Evolutionary conservation across 2,797 vertebrate species (phyloP).

Genomic region (Gallinago nigripennis): DNA sequence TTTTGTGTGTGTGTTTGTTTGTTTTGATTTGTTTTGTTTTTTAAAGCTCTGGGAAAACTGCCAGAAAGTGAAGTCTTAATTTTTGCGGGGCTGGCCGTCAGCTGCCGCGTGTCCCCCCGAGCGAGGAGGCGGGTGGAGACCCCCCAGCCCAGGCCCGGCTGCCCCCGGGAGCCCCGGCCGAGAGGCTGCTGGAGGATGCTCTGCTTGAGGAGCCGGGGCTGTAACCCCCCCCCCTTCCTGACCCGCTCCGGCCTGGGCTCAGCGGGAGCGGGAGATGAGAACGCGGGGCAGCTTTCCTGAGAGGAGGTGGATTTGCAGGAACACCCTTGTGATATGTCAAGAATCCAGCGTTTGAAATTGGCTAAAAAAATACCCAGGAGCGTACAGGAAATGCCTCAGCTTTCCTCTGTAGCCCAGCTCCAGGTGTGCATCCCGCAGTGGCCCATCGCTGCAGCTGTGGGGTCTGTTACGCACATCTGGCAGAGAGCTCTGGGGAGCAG

Average conservation of each 20-base stretch:
- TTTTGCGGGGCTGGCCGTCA: neutral
- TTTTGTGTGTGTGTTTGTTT: neutral
- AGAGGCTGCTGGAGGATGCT: too few relatives aligned
- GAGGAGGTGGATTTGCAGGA: neutral
- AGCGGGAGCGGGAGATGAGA: neutral
- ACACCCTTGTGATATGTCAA: accelerated
- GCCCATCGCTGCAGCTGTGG: neutral
- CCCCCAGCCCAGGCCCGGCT: neutral
- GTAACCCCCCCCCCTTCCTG: neutral
- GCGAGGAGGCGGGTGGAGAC: accelerated
- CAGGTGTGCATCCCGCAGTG: accelerated
- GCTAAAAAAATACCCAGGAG: neutral
- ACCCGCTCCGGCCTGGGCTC: neutral
- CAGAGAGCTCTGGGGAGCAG: neutral
- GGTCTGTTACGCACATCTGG: accelerated
- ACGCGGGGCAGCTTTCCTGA: neutral
- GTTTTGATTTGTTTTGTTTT: neutral
- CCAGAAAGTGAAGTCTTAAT: neutral
- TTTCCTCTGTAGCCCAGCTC: neutral
- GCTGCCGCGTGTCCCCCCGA: neutral
- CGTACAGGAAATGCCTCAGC: accelerated
- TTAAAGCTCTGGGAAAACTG: neutral
- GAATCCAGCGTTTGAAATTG: neutral
- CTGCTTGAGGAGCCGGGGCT: neutral
- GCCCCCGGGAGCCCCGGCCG: neutral